phyloP scores from a whole-genome alignment of 2,888 invertebrate genomes.

The Polymixis flavicincta region DNA sequence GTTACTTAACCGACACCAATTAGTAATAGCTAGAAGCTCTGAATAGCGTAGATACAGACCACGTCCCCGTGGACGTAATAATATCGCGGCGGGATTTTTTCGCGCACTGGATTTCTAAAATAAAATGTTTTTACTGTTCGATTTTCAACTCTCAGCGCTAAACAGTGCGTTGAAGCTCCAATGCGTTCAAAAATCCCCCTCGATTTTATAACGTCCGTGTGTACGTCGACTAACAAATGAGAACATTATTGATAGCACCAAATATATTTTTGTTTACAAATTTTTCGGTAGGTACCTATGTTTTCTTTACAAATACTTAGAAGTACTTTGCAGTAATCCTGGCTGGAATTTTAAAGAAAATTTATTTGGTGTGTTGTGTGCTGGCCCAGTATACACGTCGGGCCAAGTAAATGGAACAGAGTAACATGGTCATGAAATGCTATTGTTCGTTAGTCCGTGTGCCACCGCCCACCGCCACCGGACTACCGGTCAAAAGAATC shows the following conservation, averaged over 20 bases:
- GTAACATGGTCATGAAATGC: conserved; percentile 46
- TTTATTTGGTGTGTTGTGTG: neutral
- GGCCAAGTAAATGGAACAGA: conserved; percentile 29
- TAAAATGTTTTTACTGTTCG: too few relatives aligned
- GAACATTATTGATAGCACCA: conserved; percentile 14
- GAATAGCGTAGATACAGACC: neutral
- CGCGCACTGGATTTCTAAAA: too few relatives aligned
- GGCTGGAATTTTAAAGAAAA: neutral
- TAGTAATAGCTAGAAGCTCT: conserved; percentile 4
- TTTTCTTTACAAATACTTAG: too few relatives aligned
- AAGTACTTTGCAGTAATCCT: neutral
- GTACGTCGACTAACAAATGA: conserved; percentile 10
- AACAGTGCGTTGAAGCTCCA: too few relatives aligned
- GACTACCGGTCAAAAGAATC: conserved; percentile 51
- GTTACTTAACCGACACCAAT: conserved; percentile 42
- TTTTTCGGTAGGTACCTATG: too few relatives aligned
- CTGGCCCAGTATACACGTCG: conserved; percentile 4
- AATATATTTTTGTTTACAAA: conserved; percentile 27
- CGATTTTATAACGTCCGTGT: too few relatives aligned
- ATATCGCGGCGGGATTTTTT: too few relatives aligned
- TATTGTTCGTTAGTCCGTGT: conserved; percentile 27
- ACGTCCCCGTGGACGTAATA: too few relatives aligned
- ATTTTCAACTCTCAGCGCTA: too few relatives aligned
- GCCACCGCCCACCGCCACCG: conserved; percentile 37
- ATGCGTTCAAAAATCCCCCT: too few relatives aligned